Evolutionary conservation across 2,797 vertebrate genomes (phyloP).

Genomic region (Anabacerthia variegaticeps): DNA sequence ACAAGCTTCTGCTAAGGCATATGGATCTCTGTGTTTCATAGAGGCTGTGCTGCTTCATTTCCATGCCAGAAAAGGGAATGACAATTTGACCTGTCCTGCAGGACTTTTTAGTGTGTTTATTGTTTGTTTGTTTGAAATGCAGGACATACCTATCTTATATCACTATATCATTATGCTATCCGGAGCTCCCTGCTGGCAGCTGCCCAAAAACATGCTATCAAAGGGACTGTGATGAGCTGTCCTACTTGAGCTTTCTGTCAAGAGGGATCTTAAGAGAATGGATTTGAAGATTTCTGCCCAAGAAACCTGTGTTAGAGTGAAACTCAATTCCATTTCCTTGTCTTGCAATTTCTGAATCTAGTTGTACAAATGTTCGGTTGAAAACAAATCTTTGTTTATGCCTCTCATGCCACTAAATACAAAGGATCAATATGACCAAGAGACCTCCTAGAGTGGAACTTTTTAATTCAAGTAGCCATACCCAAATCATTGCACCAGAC

Average conservation of each 20-base stretch:
- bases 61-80: background rate
- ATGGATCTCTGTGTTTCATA: background rate
- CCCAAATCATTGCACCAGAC: background rate
- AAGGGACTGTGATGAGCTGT: background rate
- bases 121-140: background rate
- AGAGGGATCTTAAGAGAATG: background rate
- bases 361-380: background rate
- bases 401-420: background rate
- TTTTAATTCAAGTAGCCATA: slow-evolving; percentile 34
- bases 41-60: background rate
- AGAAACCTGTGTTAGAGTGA: background rate
- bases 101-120: background rate
- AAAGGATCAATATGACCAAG: background rate
- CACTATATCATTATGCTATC: fast-evolving
- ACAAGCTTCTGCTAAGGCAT: background rate
- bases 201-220: background rate
- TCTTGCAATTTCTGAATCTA: background rate
- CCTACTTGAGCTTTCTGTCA: background rate
- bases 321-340: background rate
- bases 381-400: background rate
- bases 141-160: background rate
- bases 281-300: background rate
- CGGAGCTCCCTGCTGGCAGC: background rate
- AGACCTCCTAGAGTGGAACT: background rate
- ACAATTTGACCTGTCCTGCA: background rate